These are phyloP conservation scores for Pachyramphus minor DNA, from an alignment of 2,113 vertebrate species.

Conservation along the genomic window DNA sequence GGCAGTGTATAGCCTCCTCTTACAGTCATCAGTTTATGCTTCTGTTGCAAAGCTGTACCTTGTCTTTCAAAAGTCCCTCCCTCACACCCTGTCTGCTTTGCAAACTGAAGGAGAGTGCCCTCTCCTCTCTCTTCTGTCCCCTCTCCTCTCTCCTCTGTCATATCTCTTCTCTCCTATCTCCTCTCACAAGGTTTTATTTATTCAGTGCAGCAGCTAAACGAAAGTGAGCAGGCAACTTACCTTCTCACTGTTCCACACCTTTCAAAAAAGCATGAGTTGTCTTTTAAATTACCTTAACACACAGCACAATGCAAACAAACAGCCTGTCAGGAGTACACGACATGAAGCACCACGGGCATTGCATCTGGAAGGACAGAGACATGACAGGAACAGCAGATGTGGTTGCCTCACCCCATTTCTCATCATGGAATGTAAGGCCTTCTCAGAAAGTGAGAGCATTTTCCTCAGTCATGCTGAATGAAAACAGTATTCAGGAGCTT, in stretches of 20 bases:
- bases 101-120: neutral
- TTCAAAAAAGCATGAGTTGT: neutral
- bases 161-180: neutral
- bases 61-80: neutral
- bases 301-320: neutral
- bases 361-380: neutral
- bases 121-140: neutral
- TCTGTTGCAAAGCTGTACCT: neutral
- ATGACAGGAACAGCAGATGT: rapidly evolving
- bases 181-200: neutral
- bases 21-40: neutral
- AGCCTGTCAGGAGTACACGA: rapidly evolving
- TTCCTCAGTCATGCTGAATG: neutral
- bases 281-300: neutral
- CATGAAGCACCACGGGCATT: rapidly evolving
- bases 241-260: neutral
- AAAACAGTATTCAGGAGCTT: neutral
- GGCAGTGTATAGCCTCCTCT: neutral
- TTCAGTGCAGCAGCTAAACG: neutral
- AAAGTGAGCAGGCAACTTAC: neutral
- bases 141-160: neutral
- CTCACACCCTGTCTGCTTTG: neutral
- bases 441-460: neutral
- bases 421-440: neutral
- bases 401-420: neutral